Evolutionary conservation across 2,113 vertebrate genomes (phyloP).

Genomic region (Ageneiosus marmoratus): DNA sequence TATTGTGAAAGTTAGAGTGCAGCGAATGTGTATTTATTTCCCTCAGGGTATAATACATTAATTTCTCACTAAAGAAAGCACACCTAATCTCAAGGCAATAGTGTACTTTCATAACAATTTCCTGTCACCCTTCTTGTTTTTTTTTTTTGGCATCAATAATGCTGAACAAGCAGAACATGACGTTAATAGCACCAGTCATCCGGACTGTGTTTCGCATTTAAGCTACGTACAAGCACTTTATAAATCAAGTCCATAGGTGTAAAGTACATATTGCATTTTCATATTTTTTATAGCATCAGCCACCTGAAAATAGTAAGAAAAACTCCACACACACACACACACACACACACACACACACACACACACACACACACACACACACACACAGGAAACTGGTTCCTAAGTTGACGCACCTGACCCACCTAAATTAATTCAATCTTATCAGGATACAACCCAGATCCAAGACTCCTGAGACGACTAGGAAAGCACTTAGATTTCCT

Average conservation of each 20-base stretch:
- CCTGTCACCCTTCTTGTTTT: not conserved
- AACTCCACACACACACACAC: no score
- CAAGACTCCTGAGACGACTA: not conserved
- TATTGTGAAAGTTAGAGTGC: not conserved
- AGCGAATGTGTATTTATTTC: not conserved
- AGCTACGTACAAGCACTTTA: not conserved
- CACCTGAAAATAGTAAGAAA: no score
- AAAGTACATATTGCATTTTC: no score
- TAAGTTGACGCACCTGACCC: not conserved
- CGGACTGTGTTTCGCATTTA: not conserved
- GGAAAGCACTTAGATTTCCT: not conserved
- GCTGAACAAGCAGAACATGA: not conserved
- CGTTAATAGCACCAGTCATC: not conserved
- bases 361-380: not conserved
- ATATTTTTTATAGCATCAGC: no score
- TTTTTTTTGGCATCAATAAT: not conserved
- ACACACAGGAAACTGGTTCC: not conserved
- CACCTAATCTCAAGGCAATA: not conserved
- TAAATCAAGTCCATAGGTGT: not conserved
- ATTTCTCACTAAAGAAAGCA: not conserved
- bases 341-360: no score
- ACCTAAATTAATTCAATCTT: not conserved
- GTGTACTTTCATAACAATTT: not conserved
- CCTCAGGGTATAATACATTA: not conserved
- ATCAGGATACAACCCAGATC: not conserved